These are phyloP conservation scores for Oncorhynchus nerka DNA, from an alignment of 2,113 vertebrate genomes.

Conservation along the genomic window DNA sequence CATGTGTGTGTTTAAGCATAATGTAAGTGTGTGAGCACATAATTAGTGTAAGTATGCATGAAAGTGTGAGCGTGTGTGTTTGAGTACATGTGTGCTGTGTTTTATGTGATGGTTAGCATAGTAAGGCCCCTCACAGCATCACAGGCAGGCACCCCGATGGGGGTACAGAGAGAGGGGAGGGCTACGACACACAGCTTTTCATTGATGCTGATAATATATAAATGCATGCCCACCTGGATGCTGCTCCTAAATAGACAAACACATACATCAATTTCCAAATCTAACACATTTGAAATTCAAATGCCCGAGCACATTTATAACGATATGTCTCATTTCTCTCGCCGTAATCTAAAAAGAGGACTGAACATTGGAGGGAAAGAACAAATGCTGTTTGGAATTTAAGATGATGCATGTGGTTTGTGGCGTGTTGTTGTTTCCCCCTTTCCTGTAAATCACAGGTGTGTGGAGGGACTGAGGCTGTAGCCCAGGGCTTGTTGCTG, in stretches of 20 bases:
- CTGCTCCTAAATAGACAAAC: constrained; percentile 71
- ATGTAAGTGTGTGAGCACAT: not conserved
- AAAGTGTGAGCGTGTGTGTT: not conserved
- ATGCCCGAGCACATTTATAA: constrained; percentile 50
- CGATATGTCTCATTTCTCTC: constrained; percentile 68
- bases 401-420: constrained; percentile 55
- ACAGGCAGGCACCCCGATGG: constrained; percentile 29
- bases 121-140: constrained; percentile 4
- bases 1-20: not conserved
- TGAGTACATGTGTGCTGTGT: not conserved
- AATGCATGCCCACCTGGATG: constrained; percentile 64
- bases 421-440: constrained; percentile 39
- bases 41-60: not conserved
- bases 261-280: constrained; percentile 74
- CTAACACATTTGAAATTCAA: constrained; percentile 70
- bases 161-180: constrained; percentile 10
- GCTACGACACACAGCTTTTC: constrained; percentile 30
- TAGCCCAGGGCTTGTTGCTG: constrained; percentile 50
- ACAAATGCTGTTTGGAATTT: constrained; percentile 63
- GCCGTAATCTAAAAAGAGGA: constrained; percentile 48
- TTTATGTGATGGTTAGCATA: constrained; percentile 14
- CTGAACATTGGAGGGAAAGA: constrained; percentile 51
- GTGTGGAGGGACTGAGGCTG: constrained; percentile 33
- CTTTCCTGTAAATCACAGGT: constrained; percentile 49
- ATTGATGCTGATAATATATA: constrained; percentile 61